Percentiles rank a stretch among this genome's conserved stretches.
These are phyloP conservation scores for Cyphomyrmex costatus DNA, from an alignment of 1,140 invertebrate genomes.

Conservation along the genomic window DNA sequence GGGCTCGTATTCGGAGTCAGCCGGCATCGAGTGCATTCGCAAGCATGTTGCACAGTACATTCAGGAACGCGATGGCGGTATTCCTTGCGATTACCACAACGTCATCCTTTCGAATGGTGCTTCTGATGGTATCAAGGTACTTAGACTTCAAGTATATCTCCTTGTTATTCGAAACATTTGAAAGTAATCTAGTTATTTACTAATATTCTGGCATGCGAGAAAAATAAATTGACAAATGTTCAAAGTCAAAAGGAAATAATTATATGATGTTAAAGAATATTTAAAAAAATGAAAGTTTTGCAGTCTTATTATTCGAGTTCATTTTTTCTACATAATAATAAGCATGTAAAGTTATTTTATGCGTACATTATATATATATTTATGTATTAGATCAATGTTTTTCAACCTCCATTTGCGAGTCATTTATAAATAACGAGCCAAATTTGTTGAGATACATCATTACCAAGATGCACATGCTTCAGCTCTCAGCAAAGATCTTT, in stretches of 20 bases:
- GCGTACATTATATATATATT: background rate
- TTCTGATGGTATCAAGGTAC: slow-evolving; percentile 95
- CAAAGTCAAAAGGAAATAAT: background rate
- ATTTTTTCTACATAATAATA: too few relatives aligned
- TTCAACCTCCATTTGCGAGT: too few relatives aligned
- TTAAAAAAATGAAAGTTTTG: background rate
- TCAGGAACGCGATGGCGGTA: slow-evolving; percentile 92
- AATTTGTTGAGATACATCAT: too few relatives aligned
- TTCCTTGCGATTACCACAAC: slow-evolving; percentile 92
- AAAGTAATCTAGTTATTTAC: background rate
- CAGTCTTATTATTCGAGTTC: too few relatives aligned
- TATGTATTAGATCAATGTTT: too few relatives aligned
- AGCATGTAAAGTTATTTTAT: too few relatives aligned
- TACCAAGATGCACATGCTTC: too few relatives aligned
- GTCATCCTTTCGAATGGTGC: slow-evolving; percentile 96
- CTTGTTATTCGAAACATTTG: too few relatives aligned
- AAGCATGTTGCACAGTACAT: slow-evolving; percentile 97
- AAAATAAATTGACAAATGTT: background rate
- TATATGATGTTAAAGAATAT: background rate
- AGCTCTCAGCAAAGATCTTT: too few relatives aligned
- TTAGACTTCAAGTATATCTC: background rate
- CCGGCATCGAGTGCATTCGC: slow-evolving; percentile 96
- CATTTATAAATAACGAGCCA: too few relatives aligned
- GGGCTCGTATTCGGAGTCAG: slow-evolving; percentile 97
- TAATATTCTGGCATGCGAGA: background rate